A percentile compares a stretch with the other conserved stretches of the same genome.
These are phyloP conservation scores for Aradophagus sp. DNA, from an alignment of 1,140 invertebrate species.

Conservation along the genomic window DNA sequence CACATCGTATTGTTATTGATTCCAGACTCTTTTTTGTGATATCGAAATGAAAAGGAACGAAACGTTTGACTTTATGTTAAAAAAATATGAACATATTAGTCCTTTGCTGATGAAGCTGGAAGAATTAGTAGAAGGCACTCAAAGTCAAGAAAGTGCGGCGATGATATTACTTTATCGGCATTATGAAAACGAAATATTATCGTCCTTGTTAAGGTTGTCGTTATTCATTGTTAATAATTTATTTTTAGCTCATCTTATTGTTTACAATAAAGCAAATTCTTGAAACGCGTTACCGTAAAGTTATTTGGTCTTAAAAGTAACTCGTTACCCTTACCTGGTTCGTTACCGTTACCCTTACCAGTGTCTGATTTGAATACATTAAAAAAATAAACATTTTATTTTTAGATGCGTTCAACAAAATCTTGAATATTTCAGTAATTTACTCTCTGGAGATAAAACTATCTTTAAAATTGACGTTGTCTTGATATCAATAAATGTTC, in stretches of 20 bases:
- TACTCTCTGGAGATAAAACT: conserved; percentile 77
- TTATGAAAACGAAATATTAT: conserved; percentile 83
- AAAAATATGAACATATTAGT: conserved; percentile 82
- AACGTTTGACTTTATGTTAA: conserved; percentile 79
- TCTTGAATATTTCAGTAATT: conserved; percentile 82
- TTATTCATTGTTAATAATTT: too few relatives aligned
- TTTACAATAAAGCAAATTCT: too few relatives aligned
- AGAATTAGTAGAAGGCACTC: conserved; percentile 81
- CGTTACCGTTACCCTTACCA: too few relatives aligned
- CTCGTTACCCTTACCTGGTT: too few relatives aligned
- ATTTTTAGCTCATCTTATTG: too few relatives aligned
- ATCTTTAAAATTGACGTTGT: conserved; percentile 87
- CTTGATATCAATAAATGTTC: conserved; percentile 83
- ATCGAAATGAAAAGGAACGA: conserved; percentile 81
- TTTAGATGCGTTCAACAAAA: conserved; percentile 78
- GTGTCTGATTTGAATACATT: too few relatives aligned
- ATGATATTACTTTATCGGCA: conserved; percentile 82
- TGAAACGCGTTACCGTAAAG: too few relatives aligned
- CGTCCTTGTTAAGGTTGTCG: conserved; percentile 74
- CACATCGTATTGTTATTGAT: too few relatives aligned
- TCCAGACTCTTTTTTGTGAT: conserved; percentile 80
- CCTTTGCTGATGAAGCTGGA: conserved; percentile 89
- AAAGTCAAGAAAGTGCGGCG: conserved; percentile 77
- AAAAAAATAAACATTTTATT: too few relatives aligned
- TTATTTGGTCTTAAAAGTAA: too few relatives aligned